A percentile compares a stretch with the other conserved stretches of the same genome.
These are phyloP conservation scores for Sebastes kiyomatsui DNA, from an alignment of 2,797 vertebrate genomes.

Conservation along the genomic window DNA sequence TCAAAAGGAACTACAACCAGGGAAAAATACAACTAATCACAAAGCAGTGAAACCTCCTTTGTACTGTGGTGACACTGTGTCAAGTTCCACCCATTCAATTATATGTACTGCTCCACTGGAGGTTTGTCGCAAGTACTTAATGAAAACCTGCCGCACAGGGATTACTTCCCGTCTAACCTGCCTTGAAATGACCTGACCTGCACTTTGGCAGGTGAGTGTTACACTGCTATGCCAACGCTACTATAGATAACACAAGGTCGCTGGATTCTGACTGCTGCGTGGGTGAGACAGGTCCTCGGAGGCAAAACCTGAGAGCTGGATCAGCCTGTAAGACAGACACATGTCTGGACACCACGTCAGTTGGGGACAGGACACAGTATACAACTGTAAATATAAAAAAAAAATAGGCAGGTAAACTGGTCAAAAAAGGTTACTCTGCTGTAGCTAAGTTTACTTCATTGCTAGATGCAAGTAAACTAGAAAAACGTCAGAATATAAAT, in stretches of 20 bases:
- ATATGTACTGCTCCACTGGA: neutral
- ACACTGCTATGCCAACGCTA: conserved; percentile 37
- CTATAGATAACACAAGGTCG: conserved; percentile 44
- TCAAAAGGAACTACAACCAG: neutral
- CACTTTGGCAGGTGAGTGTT: conserved; percentile 1
- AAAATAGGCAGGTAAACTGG: conserved; percentile 79
- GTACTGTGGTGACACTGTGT: neutral
- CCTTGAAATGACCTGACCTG: conserved; percentile 10
- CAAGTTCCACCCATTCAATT: neutral
- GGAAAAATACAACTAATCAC: neutral
- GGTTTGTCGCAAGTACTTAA: neutral
- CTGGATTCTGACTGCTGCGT: conserved; percentile 70
- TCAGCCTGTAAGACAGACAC: conserved; percentile 85
- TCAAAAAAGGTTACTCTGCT: conserved; percentile 80
- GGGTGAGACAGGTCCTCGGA: conserved; percentile 76
- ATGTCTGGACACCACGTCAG: conserved; percentile 85
- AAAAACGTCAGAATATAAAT: conserved; percentile 52
- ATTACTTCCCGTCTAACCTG: conserved; percentile 33
- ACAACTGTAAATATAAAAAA: conserved; percentile 58
- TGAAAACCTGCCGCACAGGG: conserved; percentile 11
- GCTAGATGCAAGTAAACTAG: conserved; percentile 66
- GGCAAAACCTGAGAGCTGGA: conserved; percentile 79
- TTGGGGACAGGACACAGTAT: conserved; percentile 75
- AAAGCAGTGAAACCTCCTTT: neutral
- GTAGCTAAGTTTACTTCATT: conserved; percentile 77